Evolutionary conservation across 2,888 invertebrate genomes (phyloP), one percentile per base, ranked within the genome.

Genomic region (Chorisops tibialis): DNA sequence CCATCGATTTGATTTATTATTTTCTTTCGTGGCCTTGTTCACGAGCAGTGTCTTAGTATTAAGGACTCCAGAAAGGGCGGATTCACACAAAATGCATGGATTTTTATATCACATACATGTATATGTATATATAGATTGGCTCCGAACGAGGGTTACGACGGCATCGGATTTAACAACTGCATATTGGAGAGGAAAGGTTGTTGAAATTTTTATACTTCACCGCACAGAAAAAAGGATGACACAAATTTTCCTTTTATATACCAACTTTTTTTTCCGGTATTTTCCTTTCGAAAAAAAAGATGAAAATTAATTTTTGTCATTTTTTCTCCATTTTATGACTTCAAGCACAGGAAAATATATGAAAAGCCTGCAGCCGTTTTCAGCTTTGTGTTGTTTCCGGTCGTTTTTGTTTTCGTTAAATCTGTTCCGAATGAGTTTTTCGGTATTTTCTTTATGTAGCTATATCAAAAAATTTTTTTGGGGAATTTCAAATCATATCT

Each of bases 1-100:
- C 60, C 60, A 60, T 50, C 50, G 60, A 60, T 60, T 60, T 60
- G 60, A 60, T 60, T 60, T 60, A 60, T 60, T 50, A 50, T 60
- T 49, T 39, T 49, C 30, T 1, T 35, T 18, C 43, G n/a, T 41
- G 16, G 21, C 14, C 54, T 38, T 43, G 19, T 6, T 14, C 22
- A 22, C 30, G 22, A 41, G n/a, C 9, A 52, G 18, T 7, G 37
- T 38, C 16, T 45, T 19, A 11, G 11, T 16, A 12, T 6, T 7
- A 45, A 12, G 19, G 18, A 14, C 45, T 7, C 37, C 37, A 37
- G 37, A 5, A 41, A 3, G 16, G 14, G n/a, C 16, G 14, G n/a
- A 7, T 41, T 41, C 14, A 41, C n/a, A 41, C n/a, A 16, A 41
- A 41, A 41, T 14, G 24, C 48, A n/a, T n/a, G n/a, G 22, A 22